phyloP scores from a whole-genome alignment of 2,113 vertebrate species.

The Sylvia atricapilla region DNA sequence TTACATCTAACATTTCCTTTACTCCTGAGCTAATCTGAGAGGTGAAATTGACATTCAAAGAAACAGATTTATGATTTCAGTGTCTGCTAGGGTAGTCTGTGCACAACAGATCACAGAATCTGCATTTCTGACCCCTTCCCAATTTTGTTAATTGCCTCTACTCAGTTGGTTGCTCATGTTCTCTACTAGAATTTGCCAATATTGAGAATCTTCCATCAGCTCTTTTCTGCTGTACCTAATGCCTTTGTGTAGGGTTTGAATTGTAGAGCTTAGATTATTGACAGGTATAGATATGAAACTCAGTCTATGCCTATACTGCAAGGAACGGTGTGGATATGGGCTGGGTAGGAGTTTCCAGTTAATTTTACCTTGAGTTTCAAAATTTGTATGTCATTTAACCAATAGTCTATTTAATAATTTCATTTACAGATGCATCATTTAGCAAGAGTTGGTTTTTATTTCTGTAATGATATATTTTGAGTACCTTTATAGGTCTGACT shows the following conservation, averaged over 20 bases:
- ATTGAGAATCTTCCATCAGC: not conserved
- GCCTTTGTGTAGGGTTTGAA: not conserved
- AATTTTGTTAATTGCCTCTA: not conserved
- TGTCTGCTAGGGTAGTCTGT: not conserved
- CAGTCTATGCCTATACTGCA: not conserved
- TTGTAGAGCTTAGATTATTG: not conserved
- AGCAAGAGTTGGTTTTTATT: not conserved
- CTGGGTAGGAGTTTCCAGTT: not conserved
- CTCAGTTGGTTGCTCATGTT: not conserved
- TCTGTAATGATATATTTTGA: not conserved
- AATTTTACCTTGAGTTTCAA: not conserved
- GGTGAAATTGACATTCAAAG: not conserved
- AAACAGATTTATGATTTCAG: not conserved
- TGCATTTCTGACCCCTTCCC: not conserved
- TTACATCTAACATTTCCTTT: not conserved
- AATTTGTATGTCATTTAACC: not conserved
- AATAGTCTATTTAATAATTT: conserved; percentile 37
- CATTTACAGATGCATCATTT: conserved; percentile 40
- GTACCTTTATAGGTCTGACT: not conserved
- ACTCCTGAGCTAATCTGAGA: not conserved
- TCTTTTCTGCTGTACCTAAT: not conserved
- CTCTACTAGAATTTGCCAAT: not conserved
- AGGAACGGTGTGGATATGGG: not conserved
- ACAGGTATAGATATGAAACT: not conserved
- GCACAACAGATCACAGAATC: not conserved